A percentile compares a stretch with the other conserved stretches of the same genome.
Evolutionary conservation across 1,140 invertebrate genomes (phyloP).

Genomic region (Lasioglossum albipes): DNA sequence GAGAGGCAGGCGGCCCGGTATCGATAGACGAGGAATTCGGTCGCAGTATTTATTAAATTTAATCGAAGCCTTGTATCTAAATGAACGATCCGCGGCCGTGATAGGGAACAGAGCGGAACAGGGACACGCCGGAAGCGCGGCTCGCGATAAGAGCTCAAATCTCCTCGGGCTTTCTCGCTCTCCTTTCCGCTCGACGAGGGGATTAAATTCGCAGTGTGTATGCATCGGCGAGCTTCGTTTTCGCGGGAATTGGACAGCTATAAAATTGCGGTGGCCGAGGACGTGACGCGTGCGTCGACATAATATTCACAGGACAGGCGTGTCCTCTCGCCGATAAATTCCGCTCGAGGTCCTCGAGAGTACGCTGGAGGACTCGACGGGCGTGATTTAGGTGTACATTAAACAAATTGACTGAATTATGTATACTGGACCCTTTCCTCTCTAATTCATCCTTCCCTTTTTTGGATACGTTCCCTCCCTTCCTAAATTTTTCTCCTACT

Average conservation of each 20-base stretch:
- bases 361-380: neutral
- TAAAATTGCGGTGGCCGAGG: too few relatives aligned
- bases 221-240: too few relatives aligned
- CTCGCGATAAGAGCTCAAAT: neutral
- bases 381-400: neutral
- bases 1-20: neutral
- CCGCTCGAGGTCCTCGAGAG: neutral
- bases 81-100: constrained; percentile 21
- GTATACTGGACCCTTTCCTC: neutral
- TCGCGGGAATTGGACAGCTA: too few relatives aligned
- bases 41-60: constrained; percentile 44
- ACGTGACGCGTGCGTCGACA: too few relatives aligned
- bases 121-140: too few relatives aligned
- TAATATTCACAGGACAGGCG: neutral
- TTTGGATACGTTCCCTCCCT: too few relatives aligned
- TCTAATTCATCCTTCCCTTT: too few relatives aligned
- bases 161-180: neutral
- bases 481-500: too few relatives aligned
- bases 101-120: neutral
- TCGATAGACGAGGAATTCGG: constrained; percentile 5
- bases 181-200: too few relatives aligned
- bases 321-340: neutral
- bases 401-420: constrained; percentile 10
- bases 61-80: constrained; percentile 39
- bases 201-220: too few relatives aligned